Conservation (phyloP, 2,113 vertebrate species). For the Salvelinus fontinalis region DNA sequence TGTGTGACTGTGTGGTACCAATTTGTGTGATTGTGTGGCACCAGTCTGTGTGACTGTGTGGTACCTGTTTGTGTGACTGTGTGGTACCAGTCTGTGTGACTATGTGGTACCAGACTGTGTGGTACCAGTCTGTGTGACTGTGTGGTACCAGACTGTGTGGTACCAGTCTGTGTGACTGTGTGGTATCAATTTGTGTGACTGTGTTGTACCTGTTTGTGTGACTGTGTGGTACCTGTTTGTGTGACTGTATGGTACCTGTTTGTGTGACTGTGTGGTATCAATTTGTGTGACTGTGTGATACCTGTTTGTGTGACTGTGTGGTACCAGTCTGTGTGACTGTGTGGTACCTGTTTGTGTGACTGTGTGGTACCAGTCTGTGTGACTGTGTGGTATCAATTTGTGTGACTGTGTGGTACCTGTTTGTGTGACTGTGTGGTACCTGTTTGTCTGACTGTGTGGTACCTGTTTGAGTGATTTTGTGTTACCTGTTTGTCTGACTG, state of each 20-base stretch:
- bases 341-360: no score
- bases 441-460: background rate
- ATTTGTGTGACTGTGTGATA: no score
- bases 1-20: constrained; percentile 84
- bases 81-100: no score
- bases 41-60: background rate
- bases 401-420: no score
- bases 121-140: background rate
- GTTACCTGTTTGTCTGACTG: constrained; percentile 83
- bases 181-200: constrained; percentile 36
- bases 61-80: no score
- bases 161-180: no score
- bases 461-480: background rate
- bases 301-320: no score
- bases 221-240: constrained; percentile 88
- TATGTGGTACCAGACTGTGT: no score
- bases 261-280: background rate
- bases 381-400: no score
- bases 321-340: no score
- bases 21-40: constrained; percentile 79
- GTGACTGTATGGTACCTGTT: constrained; percentile 61
- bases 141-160: background rate
- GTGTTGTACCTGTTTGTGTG: constrained; percentile 80
- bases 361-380: no score
- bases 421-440: no score